Percentiles rank a stretch among this genome's conserved stretches.
These are phyloP conservation scores for Drosophila obscura DNA, from an alignment of 1,140 invertebrate species.

Conservation along the genomic window DNA sequence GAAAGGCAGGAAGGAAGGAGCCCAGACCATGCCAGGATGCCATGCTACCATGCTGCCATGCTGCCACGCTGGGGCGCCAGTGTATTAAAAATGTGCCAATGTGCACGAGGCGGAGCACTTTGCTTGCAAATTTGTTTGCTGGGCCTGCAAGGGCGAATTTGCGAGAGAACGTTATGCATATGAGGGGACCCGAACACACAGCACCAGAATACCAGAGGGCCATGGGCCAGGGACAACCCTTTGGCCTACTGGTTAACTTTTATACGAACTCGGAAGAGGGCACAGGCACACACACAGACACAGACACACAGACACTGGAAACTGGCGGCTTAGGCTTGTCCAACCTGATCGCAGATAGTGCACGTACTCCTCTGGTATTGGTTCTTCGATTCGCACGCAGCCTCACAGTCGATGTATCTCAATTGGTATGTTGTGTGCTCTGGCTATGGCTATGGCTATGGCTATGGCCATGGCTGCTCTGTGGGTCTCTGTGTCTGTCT, in stretches of 20 bases:
- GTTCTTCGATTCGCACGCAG: constrained; percentile 24
- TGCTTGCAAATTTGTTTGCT: constrained; percentile 54
- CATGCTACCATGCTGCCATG: not conserved
- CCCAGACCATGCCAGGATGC: not conserved
- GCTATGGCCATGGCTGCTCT: not conserved
- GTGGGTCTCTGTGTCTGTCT: constrained; percentile 13
- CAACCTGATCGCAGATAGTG: constrained; percentile 42
- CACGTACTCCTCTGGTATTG: constrained; percentile 33
- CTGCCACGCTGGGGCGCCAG: constrained; percentile 7
- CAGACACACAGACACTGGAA: no score
- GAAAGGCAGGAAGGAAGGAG: constrained; percentile 2
- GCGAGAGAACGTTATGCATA: constrained; percentile 46
- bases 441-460: constrained; percentile 12
- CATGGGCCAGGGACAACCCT: no score
- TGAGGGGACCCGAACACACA: constrained; percentile 19
- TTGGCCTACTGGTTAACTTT: constrained; percentile 2
- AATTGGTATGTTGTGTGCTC: constrained; percentile 25
- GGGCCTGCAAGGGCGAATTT: constrained; percentile 38
- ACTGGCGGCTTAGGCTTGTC: constrained; percentile 36
- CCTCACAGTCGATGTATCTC: constrained; percentile 39
- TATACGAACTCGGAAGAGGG: constrained; percentile 4
- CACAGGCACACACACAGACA: no score
- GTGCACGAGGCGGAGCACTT: constrained; percentile 45
- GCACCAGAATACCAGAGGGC: not conserved
- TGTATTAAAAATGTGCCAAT: constrained; percentile 55